phyloP scores from a whole-genome alignment of 1,140 invertebrate genomes.

The Lysiphlebus fabarum region DNA sequence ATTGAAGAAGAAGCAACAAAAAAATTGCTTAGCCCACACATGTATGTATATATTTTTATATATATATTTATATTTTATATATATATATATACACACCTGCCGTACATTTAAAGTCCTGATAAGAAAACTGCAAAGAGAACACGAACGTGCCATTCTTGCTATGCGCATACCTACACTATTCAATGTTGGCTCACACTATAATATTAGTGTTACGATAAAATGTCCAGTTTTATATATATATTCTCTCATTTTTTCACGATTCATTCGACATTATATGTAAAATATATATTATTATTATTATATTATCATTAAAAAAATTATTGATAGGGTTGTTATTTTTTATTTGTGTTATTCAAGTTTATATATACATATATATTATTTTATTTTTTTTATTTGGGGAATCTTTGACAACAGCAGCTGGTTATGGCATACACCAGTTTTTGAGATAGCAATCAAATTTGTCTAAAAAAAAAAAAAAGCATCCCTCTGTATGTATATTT shows the following conservation, averaged over 20 bases:
- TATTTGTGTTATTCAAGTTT: no score
- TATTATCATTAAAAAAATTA: no score
- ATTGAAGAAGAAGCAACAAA: neutral
- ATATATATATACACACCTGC: no score
- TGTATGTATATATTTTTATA: no score
- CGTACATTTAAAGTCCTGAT: conserved; percentile 21
- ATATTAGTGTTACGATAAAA: conserved; percentile 24
- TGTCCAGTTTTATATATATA: conserved; percentile 18
- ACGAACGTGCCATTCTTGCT: conserved; percentile 27
- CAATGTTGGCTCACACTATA: conserved; percentile 25
- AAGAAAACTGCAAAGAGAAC: conserved; percentile 26
- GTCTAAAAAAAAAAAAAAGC: conserved; percentile 10
- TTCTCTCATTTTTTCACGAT: neutral
- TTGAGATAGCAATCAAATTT: conserved; percentile 5
- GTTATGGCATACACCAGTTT: conserved; percentile 9
- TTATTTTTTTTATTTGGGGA: neutral
- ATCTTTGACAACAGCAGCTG: conserved; percentile 8
- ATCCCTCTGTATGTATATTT: neutral
- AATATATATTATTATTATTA: neutral
- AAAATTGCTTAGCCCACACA: conserved; percentile 25
- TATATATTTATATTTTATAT: no score
- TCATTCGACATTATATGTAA: neutral
- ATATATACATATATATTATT: no score
- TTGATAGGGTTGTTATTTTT: no score
- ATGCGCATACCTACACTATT: conserved; percentile 24